These are phyloP conservation scores for Myotis findleyi DNA, from an alignment of 2,797 vertebrate species.

Conservation along the genomic window DNA sequence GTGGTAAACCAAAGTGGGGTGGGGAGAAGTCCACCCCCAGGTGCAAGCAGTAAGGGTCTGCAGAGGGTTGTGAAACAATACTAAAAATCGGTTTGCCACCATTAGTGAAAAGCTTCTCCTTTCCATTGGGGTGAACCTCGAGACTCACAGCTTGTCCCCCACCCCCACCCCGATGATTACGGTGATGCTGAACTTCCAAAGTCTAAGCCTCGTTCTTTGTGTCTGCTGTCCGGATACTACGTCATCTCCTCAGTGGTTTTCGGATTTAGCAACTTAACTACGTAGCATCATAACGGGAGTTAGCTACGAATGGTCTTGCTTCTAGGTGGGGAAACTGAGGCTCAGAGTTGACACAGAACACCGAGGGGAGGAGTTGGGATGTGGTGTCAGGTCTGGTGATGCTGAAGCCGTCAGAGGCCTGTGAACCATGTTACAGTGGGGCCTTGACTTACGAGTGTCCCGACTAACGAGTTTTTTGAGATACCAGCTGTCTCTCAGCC, in stretches of 20 bases:
- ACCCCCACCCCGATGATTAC: fast-evolving
- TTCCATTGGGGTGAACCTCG: fast-evolving
- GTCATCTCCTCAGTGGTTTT: not conserved
- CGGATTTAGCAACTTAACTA: not conserved
- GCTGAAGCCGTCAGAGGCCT: not conserved
- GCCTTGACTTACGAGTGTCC: no score
- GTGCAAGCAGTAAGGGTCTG: not conserved
- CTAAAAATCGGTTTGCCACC: not conserved
- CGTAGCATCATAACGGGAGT: not conserved
- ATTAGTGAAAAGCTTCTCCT: not conserved
- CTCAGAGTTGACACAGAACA: not conserved
- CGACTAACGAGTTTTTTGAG: no score
- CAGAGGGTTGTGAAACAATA: not conserved
- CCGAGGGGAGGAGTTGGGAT: not conserved
- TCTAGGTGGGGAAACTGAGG: not conserved
- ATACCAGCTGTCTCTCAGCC: no score
- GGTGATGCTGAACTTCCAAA: not conserved
- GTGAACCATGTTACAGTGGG: not conserved
- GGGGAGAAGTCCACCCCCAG: fast-evolving
- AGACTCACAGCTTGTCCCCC: not conserved
- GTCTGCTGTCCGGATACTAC: fast-evolving
- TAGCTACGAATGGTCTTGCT: no score
- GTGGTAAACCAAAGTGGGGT: no score
- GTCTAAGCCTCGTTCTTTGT: not conserved
- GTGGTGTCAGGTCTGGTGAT: not conserved